A percentile compares a stretch with the other conserved stretches of the same genome.
These are phyloP conservation scores for Craniophora ligustri DNA, from an alignment of 2,888 invertebrate species.

Conservation along the genomic window DNA sequence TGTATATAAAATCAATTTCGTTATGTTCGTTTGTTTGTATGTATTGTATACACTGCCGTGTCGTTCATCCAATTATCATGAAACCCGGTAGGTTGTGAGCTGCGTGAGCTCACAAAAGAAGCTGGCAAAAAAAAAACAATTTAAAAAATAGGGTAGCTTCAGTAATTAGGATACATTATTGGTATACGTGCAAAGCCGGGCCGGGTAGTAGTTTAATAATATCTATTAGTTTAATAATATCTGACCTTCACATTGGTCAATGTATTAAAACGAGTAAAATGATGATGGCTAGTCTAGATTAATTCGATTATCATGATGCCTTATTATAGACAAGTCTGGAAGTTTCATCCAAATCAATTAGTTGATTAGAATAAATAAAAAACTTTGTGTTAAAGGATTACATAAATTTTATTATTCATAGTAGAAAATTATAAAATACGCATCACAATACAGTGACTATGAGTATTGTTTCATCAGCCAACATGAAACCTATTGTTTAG, in stretches of 20 bases:
- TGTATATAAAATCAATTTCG: no score
- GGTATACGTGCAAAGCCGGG: no score
- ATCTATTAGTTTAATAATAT: conserved; percentile 25
- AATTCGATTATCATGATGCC: conserved; percentile 3
- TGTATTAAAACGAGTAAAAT: conserved; percentile 42
- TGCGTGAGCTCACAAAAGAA: no score
- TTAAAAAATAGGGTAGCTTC: no score
- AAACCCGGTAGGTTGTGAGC: no score
- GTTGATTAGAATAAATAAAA: conserved; percentile 2
- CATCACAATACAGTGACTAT: conserved; percentile 61
- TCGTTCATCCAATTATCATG: no score
- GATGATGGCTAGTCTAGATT: conserved; percentile 14
- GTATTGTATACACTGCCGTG: no score
- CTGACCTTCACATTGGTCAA: conserved; percentile 37
- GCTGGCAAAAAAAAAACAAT: no score
- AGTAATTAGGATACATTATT: no score
- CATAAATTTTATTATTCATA: conserved; percentile 51
- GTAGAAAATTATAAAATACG: conserved; percentile 70
- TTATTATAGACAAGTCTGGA: not conserved
- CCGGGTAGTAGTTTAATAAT: no score
- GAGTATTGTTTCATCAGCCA: conserved; percentile 63
- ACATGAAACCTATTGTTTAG: conserved; percentile 66
- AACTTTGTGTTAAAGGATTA: conserved; percentile 6
- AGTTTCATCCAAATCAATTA: conserved; percentile 1
- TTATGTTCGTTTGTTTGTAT: no score